Evolutionary conservation across 2,797 vertebrate species (phyloP), one percentile per base, ranked within the genome.

Genomic region (Acipenser transmontanus): DNA sequence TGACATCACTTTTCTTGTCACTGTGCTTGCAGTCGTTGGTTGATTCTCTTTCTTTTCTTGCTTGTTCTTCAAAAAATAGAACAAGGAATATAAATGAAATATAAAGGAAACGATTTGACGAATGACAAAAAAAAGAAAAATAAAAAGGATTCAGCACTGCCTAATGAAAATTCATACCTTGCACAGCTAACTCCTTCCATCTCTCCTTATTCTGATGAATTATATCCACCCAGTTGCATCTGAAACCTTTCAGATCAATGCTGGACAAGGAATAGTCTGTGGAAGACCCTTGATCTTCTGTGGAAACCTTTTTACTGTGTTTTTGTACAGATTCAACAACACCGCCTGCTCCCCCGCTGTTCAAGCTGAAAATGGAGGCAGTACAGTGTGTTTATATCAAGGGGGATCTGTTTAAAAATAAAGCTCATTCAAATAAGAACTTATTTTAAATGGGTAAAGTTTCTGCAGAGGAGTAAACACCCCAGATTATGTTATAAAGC

Each of bases 171-270:
- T 34, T 1, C 34, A 64, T 89, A 97, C 97, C 97, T 76, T 97
- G 91, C 62, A 90, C 85, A 66, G 96, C 93, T 72, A 99, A 80
- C 81, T 98, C 94, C 79, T 97, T 99, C 97, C 97, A 99, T 69
- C 92, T 84, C 71, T 96, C 95, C 79, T 98, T 99, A 88, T 99
- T 99, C 80, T 92, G 87, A 78, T 87, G 80, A 68, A 99, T 97
- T 78, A 96, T 91, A 10, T 89, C 88, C 49, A 94, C 89, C 65
- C 98, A 87, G 73, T 88, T 91, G 70, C 80, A 81, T 66, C 88
- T 94, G 79, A 99, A 92, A 47, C 81, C 86, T 7, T 85, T 87
- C 74, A 97, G 83, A 75, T 99, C 87, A 62, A 98, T 95, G 11
- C 89, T 84, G 1, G 87, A 82, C 69, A 98, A 82, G 14, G 94